phyloP scores from a whole-genome alignment of 2,797 vertebrate species.

The Odontamblyopus lacepedii region DNA sequence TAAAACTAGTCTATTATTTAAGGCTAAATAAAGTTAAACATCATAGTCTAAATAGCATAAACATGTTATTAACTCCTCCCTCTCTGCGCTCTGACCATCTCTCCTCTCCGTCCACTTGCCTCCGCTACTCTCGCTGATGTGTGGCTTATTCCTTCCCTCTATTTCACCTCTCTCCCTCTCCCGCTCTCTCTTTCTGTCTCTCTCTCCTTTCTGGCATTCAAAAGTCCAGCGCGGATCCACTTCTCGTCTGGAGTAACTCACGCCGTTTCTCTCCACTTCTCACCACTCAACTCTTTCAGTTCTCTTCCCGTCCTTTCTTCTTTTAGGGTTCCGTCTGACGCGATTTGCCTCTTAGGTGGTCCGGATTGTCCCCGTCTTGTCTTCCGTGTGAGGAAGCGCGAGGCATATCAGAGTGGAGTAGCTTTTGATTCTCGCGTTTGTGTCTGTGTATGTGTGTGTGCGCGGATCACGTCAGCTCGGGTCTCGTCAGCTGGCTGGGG shows the following conservation, averaged over 20 bases:
- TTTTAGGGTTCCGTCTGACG: slow-evolving; percentile 52
- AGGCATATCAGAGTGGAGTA: slow-evolving; percentile 55
- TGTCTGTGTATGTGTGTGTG: slow-evolving; percentile 38
- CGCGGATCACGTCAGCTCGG: slow-evolving; percentile 68
- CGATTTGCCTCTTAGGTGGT: slow-evolving; percentile 51
- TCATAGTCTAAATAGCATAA: background rate
- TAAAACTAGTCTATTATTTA: background rate
- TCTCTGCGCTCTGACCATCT: slow-evolving; percentile 19
- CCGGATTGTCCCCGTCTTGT: slow-evolving; percentile 52
- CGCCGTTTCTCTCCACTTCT: slow-evolving; percentile 15
- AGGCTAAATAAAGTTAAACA: background rate
- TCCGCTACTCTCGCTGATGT: slow-evolving; percentile 47
- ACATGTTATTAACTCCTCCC: slow-evolving; percentile 41
- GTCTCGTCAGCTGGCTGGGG: slow-evolving; percentile 61
- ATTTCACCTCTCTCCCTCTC: slow-evolving; percentile 27
- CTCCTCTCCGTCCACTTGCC: slow-evolving; percentile 4
- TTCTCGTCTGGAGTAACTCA: slow-evolving; percentile 51
- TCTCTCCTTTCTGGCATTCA: slow-evolving; percentile 31
- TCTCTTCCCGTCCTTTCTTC: slow-evolving; percentile 36
- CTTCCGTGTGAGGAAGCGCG: slow-evolving; percentile 48
- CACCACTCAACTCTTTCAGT: slow-evolving; percentile 2
- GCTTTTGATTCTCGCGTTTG: slow-evolving; percentile 9
- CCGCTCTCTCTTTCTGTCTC: slow-evolving; percentile 33
- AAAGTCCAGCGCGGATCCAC: slow-evolving; percentile 57
- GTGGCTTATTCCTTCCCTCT: slow-evolving; percentile 34